Percentiles rank a stretch among this genome's conserved stretches.
Conservation (phyloP, 2,888 invertebrate species). For the Pecten maximus region DNA sequence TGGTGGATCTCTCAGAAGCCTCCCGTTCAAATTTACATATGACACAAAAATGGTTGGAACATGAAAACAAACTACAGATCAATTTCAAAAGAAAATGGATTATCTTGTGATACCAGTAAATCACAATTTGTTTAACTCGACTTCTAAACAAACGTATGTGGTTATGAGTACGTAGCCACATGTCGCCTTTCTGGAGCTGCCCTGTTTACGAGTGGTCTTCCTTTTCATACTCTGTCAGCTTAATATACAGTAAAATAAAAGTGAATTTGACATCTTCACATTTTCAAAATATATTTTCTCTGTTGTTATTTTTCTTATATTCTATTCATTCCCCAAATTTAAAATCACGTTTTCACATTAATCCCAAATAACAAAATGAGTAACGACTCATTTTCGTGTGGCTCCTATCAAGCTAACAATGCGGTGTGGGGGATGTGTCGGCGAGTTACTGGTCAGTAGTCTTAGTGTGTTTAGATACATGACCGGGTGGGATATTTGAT, state of each 20-base stretch:
- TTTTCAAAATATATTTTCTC: too few relatives aligned
- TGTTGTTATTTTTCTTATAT: background rate
- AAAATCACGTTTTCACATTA: background rate
- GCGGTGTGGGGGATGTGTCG: background rate
- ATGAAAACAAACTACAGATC: slow-evolving; percentile 35
- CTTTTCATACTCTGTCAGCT: background rate
- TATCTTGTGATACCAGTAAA: slow-evolving; percentile 32
- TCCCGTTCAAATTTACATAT: slow-evolving; percentile 32
- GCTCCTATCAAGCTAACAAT: background rate
- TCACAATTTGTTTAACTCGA: slow-evolving; percentile 31
- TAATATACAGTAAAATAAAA: background rate
- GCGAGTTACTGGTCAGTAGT: slow-evolving; percentile 30
- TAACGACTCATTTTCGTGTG: background rate
- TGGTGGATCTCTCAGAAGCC: slow-evolving; percentile 29
- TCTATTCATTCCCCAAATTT: background rate
- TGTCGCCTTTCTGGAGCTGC: slow-evolving; percentile 2
- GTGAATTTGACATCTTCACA: background rate
- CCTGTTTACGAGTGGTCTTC: background rate
- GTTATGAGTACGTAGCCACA: background rate
- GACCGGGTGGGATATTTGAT: background rate
- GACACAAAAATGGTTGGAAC: slow-evolving; percentile 35
- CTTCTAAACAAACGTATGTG: slow-evolving; percentile 35
- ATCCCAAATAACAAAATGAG: background rate
- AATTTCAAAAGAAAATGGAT: slow-evolving; percentile 35
- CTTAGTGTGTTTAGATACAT: slow-evolving; percentile 9